Conservation (phyloP, 2,888 invertebrate species). For the Craniophora ligustri region DNA sequence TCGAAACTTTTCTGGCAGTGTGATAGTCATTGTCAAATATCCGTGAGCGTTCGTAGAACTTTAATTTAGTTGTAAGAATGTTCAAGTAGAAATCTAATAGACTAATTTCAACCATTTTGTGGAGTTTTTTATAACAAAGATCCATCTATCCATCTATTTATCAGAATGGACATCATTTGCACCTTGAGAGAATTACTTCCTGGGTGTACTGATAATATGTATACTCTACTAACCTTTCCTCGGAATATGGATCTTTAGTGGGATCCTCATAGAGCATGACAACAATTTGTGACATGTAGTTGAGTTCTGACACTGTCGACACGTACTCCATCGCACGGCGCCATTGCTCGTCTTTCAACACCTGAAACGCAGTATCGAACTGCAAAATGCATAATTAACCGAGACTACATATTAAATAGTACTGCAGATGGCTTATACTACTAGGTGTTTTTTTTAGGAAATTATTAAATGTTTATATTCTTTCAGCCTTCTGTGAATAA, state of each 20-base stretch:
- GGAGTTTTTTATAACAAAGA: too few species aligned
- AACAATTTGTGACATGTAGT: conserved; percentile 99
- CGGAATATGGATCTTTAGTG: conserved; percentile 96
- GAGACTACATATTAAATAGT: neutral
- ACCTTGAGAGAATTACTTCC: too few species aligned
- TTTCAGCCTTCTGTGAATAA: too few species aligned
- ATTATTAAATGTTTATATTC: neutral
- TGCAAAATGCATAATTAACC: neutral
- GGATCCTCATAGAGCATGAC: conserved; percentile 99
- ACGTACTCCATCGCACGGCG: conserved; percentile 99
- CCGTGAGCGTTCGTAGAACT: too few species aligned
- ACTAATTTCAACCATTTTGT: too few species aligned
- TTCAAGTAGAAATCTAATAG: too few species aligned
- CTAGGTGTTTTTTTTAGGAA: neutral
- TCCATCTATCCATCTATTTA: too few species aligned
- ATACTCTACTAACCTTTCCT: conserved; percentile 90
- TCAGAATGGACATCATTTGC: neutral
- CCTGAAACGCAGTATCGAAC: conserved; percentile 73
- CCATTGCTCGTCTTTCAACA: conserved; percentile 98
- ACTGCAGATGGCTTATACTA: too few species aligned
- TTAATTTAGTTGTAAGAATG: too few species aligned
- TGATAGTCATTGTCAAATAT: too few species aligned
- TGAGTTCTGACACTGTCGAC: conserved; percentile 98
- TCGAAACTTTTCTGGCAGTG: too few species aligned
- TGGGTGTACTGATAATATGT: neutral